Conservation (phyloP, 2,113 vertebrate genomes). For the Gila orcuttii region DNA sequence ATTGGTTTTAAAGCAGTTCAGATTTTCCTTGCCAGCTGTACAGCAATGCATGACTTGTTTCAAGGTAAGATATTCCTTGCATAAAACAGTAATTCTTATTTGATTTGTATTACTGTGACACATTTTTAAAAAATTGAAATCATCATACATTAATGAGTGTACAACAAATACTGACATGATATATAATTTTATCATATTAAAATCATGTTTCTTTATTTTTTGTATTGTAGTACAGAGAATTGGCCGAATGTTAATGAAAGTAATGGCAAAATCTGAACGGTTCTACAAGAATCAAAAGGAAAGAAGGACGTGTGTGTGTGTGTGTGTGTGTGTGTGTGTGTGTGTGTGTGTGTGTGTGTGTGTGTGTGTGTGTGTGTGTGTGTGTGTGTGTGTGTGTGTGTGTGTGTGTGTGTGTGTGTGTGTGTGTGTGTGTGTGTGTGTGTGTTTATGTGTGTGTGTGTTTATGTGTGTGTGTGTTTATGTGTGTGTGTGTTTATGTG, state of each 20-base stretch:
- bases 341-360: too few relatives aligned
- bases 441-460: too few relatives aligned
- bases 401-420: too few relatives aligned
- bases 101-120: background rate
- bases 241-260: background rate
- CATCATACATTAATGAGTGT: background rate
- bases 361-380: too few relatives aligned
- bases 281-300: background rate
- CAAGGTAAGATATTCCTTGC: background rate
- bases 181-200: too few relatives aligned
- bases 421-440: too few relatives aligned
- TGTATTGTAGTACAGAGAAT: background rate
- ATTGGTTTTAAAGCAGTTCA: background rate
- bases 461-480: rapidly evolving
- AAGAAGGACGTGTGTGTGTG: too few relatives aligned
- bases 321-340: too few relatives aligned
- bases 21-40: background rate
- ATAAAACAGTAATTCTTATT: background rate
- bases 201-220: too few relatives aligned
- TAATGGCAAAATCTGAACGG: background rate
- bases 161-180: background rate
- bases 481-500: too few relatives aligned
- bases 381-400: too few relatives aligned
- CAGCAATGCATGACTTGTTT: background rate
- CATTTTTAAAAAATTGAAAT: background rate